Percentiles rank a stretch among this genome's conserved stretches.
phyloP scores from a whole-genome alignment of 2,888 invertebrate species.

The Lasioglossum vierecki region DNA sequence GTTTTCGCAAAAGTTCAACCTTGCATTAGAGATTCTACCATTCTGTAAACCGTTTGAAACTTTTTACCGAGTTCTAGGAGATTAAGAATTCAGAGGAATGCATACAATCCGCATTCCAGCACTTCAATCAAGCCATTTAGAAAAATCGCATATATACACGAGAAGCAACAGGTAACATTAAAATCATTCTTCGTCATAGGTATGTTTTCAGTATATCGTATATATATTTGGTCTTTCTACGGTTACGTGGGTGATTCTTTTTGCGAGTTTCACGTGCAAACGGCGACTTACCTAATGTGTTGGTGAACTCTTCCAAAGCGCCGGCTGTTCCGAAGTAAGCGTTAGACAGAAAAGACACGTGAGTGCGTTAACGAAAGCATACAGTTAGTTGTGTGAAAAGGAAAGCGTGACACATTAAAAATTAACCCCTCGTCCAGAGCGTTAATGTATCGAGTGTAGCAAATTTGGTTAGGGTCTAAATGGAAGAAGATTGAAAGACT shows the following conservation, averaged over 20 bases:
- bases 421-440: neutral
- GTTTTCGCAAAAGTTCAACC: neutral
- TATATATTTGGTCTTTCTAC: neutral
- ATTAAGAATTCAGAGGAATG: neutral
- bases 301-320: constrained; percentile 81
- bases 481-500: too few relatives aligned
- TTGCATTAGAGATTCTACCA: neutral
- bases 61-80: neutral
- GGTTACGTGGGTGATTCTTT: neutral
- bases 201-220: neutral
- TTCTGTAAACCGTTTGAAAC: neutral
- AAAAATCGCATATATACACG: too few relatives aligned
- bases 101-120: too few relatives aligned
- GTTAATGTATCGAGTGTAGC: too few relatives aligned
- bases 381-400: constrained; percentile 27
- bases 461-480: too few relatives aligned
- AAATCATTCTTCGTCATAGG: neutral
- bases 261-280: neutral
- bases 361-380: constrained; percentile 60
- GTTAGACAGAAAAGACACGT: constrained; percentile 56
- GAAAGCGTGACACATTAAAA: constrained; percentile 7
- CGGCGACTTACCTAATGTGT: constrained; percentile 80
- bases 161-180: neutral
- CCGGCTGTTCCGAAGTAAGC: constrained; percentile 75
- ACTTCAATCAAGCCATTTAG: too few relatives aligned